Percentiles rank a stretch among this genome's conserved stretches.
These are phyloP conservation scores for Gallinago undulata DNA, from an alignment of 2,113 vertebrate genomes.

Conservation along the genomic window DNA sequence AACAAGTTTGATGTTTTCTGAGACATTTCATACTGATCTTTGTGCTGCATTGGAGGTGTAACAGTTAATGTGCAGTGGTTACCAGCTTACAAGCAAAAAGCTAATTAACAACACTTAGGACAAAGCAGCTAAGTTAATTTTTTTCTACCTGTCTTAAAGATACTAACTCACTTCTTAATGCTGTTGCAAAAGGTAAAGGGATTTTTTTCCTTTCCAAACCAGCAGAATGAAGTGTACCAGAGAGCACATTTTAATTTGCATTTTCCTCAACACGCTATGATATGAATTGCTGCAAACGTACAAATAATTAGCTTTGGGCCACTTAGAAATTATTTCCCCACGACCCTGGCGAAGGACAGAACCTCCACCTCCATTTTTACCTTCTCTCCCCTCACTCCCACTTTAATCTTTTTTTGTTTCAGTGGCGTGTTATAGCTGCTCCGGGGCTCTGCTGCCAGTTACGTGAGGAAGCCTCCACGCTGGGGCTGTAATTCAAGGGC, in stretches of 20 bases:
- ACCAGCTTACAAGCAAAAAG: constrained; percentile 31
- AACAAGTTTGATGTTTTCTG: constrained; percentile 1
- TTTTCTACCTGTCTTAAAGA: background rate
- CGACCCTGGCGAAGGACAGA: background rate
- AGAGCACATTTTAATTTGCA: background rate
- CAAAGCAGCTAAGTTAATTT: background rate
- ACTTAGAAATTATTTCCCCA: background rate
- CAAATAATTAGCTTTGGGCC: background rate
- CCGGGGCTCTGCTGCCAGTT: background rate
- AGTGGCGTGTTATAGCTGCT: background rate
- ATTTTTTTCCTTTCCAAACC: background rate
- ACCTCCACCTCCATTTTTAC: background rate
- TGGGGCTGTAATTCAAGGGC: background rate
- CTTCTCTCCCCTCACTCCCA: background rate
- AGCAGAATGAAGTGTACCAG: background rate
- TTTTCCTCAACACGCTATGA: background rate
- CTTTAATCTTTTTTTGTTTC: background rate
- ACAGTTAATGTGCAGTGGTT: background rate
- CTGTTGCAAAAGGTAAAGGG: background rate
- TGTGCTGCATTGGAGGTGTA: background rate
- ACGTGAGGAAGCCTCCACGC: background rate
- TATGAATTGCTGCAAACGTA: background rate
- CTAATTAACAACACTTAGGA: constrained; percentile 24
- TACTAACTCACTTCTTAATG: background rate
- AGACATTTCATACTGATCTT: background rate